Percentiles rank a stretch among this genome's conserved stretches.
Conservation (phyloP, 2,888 invertebrate genomes). For the Metallyticus violacea region DNA sequence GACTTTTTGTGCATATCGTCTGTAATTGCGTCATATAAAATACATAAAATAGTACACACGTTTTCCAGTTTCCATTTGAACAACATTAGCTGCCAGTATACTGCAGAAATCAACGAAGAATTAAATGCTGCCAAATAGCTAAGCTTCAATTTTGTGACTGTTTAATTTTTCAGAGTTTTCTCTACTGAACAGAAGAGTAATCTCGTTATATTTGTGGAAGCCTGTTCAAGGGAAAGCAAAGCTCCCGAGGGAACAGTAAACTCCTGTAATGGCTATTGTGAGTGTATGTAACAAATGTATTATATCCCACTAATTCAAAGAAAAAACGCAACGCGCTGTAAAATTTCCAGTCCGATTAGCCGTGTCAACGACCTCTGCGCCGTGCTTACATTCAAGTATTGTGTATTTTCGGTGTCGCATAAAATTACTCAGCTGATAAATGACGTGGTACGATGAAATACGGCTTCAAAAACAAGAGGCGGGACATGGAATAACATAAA, state of each 20-base stretch:
- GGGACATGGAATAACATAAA: background rate
- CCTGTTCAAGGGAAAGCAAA: background rate
- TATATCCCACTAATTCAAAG: background rate
- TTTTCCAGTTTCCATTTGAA: too few relatives aligned
- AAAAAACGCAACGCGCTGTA: background rate
- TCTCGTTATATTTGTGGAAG: background rate
- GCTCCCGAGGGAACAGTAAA: background rate
- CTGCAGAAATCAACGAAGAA: too few relatives aligned
- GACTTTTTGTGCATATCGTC: too few relatives aligned
- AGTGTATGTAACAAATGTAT: background rate
- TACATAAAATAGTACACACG: too few relatives aligned
- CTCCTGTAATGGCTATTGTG: background rate
- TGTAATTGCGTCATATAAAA: too few relatives aligned
- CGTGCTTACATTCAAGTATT: background rate
- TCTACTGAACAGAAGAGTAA: background rate
- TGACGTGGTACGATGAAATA: background rate
- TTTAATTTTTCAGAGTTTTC: too few relatives aligned
- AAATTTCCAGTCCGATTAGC: background rate
- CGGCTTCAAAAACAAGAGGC: background rate
- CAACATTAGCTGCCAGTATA: too few relatives aligned
- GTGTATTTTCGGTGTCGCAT: background rate
- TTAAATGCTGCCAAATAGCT: too few relatives aligned
- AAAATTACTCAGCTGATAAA: background rate
- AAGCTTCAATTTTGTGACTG: too few relatives aligned
- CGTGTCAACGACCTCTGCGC: background rate